Conservation (phyloP, 1,140 invertebrate species). For the Hycleus cichorii region DNA sequence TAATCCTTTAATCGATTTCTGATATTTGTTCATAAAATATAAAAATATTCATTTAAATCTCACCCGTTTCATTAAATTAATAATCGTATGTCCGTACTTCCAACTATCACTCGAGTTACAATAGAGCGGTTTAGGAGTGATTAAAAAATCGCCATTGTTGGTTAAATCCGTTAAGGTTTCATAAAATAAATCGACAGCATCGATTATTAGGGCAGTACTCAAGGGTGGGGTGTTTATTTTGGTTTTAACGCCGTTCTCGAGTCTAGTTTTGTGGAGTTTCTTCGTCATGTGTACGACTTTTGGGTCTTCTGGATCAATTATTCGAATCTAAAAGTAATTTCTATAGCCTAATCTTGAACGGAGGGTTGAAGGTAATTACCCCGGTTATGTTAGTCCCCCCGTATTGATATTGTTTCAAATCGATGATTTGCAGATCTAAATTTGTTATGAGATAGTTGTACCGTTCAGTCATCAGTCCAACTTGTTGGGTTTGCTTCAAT, state of each 20-base stretch:
- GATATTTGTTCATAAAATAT: background rate
- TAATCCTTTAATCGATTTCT: constrained; percentile 55
- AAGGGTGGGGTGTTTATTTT: constrained; percentile 14
- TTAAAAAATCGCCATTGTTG: constrained; percentile 40
- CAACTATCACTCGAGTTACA: constrained; percentile 68
- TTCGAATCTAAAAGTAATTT: constrained; percentile 10
- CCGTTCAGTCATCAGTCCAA: constrained; percentile 71
- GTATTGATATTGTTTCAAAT: constrained; percentile 73
- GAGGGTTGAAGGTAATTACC: constrained; percentile 41
- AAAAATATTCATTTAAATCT: background rate
- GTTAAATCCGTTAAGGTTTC: constrained; percentile 54
- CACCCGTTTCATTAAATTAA: constrained; percentile 76
- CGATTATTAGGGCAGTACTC: constrained; percentile 66
- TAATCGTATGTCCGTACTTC: constrained; percentile 73
- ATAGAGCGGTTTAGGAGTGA: constrained; percentile 45
- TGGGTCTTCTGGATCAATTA: constrained; percentile 16
- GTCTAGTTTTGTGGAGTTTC: background rate
- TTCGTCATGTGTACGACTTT: constrained; percentile 47
- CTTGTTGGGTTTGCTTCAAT: constrained; percentile 68
- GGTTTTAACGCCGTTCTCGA: background rate
- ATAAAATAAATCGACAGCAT: constrained; percentile 68
- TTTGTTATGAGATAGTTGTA: constrained; percentile 72
- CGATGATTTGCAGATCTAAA: constrained; percentile 72
- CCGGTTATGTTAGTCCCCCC: constrained; percentile 82
- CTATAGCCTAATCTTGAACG: background rate